Evolutionary conservation across 2,797 vertebrate genomes (phyloP), one percentile per base, ranked within the genome.

Genomic region (Gobio occitaniae): DNA sequence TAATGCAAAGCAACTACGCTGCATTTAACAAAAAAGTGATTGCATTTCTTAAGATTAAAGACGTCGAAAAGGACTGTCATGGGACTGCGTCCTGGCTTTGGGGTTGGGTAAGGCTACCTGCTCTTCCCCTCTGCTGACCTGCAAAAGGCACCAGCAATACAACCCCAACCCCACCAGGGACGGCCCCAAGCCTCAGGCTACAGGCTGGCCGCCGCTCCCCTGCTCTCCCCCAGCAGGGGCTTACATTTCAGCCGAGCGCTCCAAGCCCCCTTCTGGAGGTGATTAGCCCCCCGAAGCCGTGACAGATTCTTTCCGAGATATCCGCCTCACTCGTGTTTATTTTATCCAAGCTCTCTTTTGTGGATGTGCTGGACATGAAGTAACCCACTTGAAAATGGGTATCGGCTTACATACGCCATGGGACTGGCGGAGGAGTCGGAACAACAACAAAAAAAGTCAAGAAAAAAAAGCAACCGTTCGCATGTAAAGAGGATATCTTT

Each of bases 271-370:
- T 99, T 99, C 98, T 99, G 98, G 98, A 99, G 97, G 97, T 99
- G 97, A 99, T 99, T 99, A 99, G 97, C 96, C 92, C 97, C 88
- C 92, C 96, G 98, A 99, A 99, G 97, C 97, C 97, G 97, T 98
- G 98, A 99, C 98, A 99, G 98, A 99, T 99, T 98, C 97, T 98
- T 99, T 98, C 98, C 97, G 97, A 99, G 98, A 99, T 99, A 99
- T 97, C 97, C 95, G 96, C 98, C 97, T 97, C 97, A 96, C 95
- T 80, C 94, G 93, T 99, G 98, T 99, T 99, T 99, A 99, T 98
- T 98, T 99, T 99, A 99, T 98, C 97, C 97, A 94, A 96, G 97
- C 97, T 98, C 96, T 98, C 97, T 97, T 95, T 96, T 97, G 97
- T 98, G 97, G 97, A 99, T 98, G 97, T 98, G 97, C 97, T 99